phyloP scores from a whole-genome alignment of 2,888 invertebrate genomes.

The Philereme transversata region DNA sequence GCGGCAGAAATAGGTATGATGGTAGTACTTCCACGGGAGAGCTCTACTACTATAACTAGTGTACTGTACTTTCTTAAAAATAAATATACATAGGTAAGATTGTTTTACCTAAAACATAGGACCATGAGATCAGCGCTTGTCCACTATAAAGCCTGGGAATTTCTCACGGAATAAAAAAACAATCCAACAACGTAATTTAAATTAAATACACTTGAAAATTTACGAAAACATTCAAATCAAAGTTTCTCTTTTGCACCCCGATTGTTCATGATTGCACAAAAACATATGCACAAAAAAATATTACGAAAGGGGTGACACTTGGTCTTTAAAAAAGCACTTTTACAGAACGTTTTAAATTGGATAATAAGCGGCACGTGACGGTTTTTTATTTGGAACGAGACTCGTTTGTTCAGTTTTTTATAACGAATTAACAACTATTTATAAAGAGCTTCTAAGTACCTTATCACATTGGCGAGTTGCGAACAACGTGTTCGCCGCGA shows the following conservation, averaged over 20 bases:
- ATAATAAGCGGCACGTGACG: slow-evolving; percentile 65
- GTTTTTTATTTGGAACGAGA: slow-evolving; percentile 42
- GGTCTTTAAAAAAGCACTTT: slow-evolving; percentile 55
- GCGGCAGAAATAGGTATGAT: no score
- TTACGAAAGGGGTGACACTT: slow-evolving; percentile 50
- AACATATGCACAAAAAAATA: slow-evolving; percentile 63
- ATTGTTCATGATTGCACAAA: slow-evolving; percentile 64
- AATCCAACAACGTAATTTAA: slow-evolving; percentile 37
- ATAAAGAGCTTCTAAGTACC: no score
- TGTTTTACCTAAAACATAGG: no score
- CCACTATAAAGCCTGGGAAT: slow-evolving; percentile 36
- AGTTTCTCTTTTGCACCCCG: slow-evolving; percentile 45
- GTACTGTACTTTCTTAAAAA: no score
- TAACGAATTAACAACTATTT: neutral
- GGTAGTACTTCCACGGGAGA: no score
- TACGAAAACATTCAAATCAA: slow-evolving; percentile 54
- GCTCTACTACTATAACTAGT: no score
- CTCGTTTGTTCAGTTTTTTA: neutral
- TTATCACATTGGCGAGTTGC: no score
- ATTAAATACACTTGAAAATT: slow-evolving; percentile 51
- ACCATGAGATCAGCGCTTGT: no score
- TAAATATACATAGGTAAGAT: no score
- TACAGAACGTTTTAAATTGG: slow-evolving; percentile 49
- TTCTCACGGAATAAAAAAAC: slow-evolving; percentile 43
- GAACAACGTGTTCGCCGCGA: no score